Conservation (phyloP, 2,113 vertebrate species). For the Perccottus glenii region DNA sequence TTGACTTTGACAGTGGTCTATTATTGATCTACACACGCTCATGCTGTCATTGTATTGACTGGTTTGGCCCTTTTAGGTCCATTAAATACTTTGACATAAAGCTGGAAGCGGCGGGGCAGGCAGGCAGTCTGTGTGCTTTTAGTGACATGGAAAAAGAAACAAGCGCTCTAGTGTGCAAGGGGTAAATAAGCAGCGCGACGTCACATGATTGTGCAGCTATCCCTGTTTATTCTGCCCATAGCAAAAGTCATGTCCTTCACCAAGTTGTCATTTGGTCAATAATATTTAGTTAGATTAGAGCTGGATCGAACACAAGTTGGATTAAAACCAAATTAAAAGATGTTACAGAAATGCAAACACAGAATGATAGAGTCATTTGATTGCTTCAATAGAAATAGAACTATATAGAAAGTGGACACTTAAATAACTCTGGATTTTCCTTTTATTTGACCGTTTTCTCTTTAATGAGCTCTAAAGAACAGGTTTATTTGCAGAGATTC, state of each 20-base stretch:
- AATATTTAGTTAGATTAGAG: slow-evolving; percentile 27
- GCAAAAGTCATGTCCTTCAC: slow-evolving; percentile 56
- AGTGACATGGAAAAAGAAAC: slow-evolving; percentile 43
- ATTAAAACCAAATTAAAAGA: slow-evolving; percentile 12
- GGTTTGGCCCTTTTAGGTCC: slow-evolving; percentile 44
- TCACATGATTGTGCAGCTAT: slow-evolving; percentile 58
- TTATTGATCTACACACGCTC: slow-evolving; percentile 49
- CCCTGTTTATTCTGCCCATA: slow-evolving; percentile 27
- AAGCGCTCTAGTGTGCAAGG: slow-evolving; percentile 38
- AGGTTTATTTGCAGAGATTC: not conserved
- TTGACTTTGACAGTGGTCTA: slow-evolving; percentile 48
- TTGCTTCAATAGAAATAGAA: too few relatives aligned
- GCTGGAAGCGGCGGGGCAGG: not conserved
- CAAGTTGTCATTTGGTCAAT: slow-evolving; percentile 57
- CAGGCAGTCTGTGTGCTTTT: slow-evolving; percentile 39
- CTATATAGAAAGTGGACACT: too few relatives aligned
- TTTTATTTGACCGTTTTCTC: too few relatives aligned
- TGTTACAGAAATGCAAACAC: not conserved
- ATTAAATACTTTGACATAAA: slow-evolving; percentile 61
- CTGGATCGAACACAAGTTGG: slow-evolving; percentile 24
- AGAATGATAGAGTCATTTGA: not conserved
- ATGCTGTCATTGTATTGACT: slow-evolving; percentile 50
- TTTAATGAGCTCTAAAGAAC: too few relatives aligned
- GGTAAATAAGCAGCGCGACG: slow-evolving; percentile 46
- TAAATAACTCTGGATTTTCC: too few relatives aligned